Evolutionary conservation across 2,888 invertebrate genomes (phyloP).

Genomic region (Platycheirus albimanus): DNA sequence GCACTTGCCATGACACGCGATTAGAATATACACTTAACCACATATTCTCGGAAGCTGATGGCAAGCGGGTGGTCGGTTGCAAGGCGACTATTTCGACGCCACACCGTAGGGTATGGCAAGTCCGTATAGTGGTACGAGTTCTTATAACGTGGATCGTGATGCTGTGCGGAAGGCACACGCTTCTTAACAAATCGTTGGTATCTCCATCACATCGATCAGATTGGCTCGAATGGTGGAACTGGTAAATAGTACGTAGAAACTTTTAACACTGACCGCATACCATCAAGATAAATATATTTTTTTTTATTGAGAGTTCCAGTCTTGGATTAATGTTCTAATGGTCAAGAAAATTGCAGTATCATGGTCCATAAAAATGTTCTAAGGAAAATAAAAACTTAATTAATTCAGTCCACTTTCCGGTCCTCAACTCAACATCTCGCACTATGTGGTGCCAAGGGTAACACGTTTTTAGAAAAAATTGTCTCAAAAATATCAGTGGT

Average conservation of each 20-base stretch:
- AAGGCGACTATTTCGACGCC: neutral
- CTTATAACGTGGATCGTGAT: conserved; percentile 34
- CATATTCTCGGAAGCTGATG: conserved; percentile 39
- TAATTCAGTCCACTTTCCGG: conserved; percentile 21
- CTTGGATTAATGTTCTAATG: conserved; percentile 15
- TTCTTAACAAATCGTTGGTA: conserved; percentile 14
- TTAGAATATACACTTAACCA: conserved; percentile 10
- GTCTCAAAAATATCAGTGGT: conserved; percentile 21
- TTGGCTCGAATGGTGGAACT: conserved; percentile 16
- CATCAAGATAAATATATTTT: conserved; percentile 27
- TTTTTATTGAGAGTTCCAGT: neutral
- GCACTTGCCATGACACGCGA: conserved; percentile 57
- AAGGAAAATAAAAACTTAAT: conserved; percentile 17
- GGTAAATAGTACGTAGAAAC: too few relatives aligned
- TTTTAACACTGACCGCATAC: conserved; percentile 37
- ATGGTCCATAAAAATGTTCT: conserved; percentile 29
- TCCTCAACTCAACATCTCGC: conserved; percentile 35
- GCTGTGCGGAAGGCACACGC: neutral
- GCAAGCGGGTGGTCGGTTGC: too few relatives aligned
- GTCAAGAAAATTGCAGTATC: conserved; percentile 29
- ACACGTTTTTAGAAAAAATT: conserved; percentile 32
- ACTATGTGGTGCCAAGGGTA: conserved; percentile 57
- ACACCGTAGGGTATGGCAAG: conserved; percentile 15
- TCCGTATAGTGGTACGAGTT: conserved; percentile 39
- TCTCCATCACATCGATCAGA: conserved; percentile 18